These are phyloP conservation scores for Carcina quercana DNA, from an alignment of 2,888 invertebrate genomes.

Conservation along the genomic window DNA sequence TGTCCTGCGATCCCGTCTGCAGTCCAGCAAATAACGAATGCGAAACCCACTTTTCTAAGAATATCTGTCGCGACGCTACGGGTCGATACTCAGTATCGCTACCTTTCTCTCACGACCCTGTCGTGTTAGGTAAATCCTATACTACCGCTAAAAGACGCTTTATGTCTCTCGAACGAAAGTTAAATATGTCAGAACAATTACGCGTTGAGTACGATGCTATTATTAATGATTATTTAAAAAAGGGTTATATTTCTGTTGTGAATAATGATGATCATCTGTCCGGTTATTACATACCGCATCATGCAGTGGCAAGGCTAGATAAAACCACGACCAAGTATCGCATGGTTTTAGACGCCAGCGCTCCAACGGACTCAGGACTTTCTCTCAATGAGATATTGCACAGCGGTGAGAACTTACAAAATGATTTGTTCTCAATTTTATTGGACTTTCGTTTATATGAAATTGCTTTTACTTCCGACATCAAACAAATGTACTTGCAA, in stretches of 20 bases:
- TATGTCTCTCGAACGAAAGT: constrained; percentile 5
- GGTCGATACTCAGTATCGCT: constrained; percentile 6
- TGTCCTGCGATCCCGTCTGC: background rate
- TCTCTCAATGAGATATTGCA: constrained; percentile 2
- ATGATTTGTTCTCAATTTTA: constrained; percentile 1
- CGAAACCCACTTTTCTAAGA: constrained; percentile 1
- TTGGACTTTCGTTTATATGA: constrained; percentile 3
- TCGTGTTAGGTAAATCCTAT: constrained; percentile 8
- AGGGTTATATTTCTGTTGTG: constrained; percentile 2
- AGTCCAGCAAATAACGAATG: constrained; percentile 10
- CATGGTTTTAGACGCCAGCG: constrained; percentile 1
- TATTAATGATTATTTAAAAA: constrained; percentile 7
- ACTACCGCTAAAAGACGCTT: constrained; percentile 7
- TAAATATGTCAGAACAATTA: constrained; percentile 1
- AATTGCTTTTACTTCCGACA: constrained; percentile 1
- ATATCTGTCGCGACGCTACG: background rate
- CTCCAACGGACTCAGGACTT: background rate
- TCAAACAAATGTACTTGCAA: constrained; percentile 2
- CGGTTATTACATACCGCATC: constrained; percentile 2
- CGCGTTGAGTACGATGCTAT: constrained; percentile 5
- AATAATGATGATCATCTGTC: background rate
- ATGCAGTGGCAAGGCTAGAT: background rate
- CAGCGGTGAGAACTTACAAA: constrained; percentile 1
- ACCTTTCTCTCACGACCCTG: constrained; percentile 6
- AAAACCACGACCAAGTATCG: background rate